Evolutionary conservation across 1,140 invertebrate species (phyloP), one percentile per base, ranked within the genome.

Genomic region (Ooceraea biroi): DNA sequence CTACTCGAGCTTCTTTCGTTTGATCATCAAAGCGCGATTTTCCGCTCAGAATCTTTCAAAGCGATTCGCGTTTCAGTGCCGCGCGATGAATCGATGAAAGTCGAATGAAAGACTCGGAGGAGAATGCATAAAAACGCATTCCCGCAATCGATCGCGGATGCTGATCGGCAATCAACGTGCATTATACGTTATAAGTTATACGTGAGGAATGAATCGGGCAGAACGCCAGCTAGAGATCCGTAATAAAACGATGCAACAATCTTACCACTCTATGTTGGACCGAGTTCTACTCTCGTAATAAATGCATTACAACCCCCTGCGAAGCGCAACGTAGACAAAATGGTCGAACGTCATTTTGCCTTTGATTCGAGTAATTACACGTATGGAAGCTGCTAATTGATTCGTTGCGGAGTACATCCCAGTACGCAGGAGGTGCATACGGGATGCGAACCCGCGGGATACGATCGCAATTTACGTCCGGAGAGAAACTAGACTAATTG

Each of bases 391-490:
- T 17, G 22, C 36, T 80, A 80, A 80, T 80, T 80, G 76, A 80
- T 80, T 80, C 76, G 65, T 80, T 36, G 65, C 65, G 76, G 65
- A 44, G 41, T 27, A 17, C 69, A 22, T 52, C 50, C 17, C 30
- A 14, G 10, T 11, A 68, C 5, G 48, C 17, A 68, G n/a, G 66
- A 55, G 48, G 25, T 60, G 73, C 36, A 2, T 76, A 61, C n/a
- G 19, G 68, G 50, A 22, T 12, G 36, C 63, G n/a, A 71, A 69
- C 76, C 76, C 41, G 12, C 36, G 76, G 50, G 65, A 63, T 65
- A 50, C 44, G 76, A 69, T 80, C 69, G 76, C 65, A 80, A 80
- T 80, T 69, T 71, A 71, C 50, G 76, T 65, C 22, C 25, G 17
- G 41, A 58, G 65, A 57, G 76, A 80, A 80, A 80, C 65, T 27